Conservation (phyloP, 2,888 invertebrate genomes). For the Perithous albicinctus region DNA sequence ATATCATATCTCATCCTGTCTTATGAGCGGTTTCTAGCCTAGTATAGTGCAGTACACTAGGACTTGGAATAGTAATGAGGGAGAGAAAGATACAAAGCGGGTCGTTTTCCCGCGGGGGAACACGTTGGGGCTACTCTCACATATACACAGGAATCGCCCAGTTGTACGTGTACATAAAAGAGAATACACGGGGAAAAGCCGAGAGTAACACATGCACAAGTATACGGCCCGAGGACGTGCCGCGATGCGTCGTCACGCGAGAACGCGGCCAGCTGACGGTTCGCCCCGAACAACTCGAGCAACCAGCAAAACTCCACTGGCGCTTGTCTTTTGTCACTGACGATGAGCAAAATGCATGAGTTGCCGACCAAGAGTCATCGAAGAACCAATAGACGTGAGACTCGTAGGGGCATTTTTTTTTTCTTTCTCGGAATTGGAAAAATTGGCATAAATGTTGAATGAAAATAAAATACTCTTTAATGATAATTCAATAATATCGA, state of each 20-base stretch:
- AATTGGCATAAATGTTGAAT: neutral
- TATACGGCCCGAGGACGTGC: slow-evolving; percentile 66
- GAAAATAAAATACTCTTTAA: neutral
- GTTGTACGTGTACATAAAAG: slow-evolving; percentile 1
- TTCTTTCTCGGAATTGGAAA: neutral
- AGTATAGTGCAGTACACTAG: slow-evolving; percentile 6
- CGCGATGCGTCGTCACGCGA: slow-evolving; percentile 80
- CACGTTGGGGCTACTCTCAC: slow-evolving; percentile 52
- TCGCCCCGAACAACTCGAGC: slow-evolving; percentile 65
- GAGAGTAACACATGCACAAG: slow-evolving; percentile 8
- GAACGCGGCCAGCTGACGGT: slow-evolving; percentile 80
- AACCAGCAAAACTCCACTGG: slow-evolving; percentile 39
- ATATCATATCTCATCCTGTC: neutral
- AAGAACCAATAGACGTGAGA: neutral
- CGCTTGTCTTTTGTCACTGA: slow-evolving; percentile 39
- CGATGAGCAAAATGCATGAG: slow-evolving; percentile 7
- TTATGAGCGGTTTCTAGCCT: neutral
- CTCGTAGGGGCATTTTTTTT: neutral
- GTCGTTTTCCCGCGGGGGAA: slow-evolving; percentile 71
- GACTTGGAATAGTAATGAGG: slow-evolving; percentile 79
- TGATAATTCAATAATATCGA: neutral
- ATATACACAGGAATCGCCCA: slow-evolving; percentile 14
- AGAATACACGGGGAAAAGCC: neutral
- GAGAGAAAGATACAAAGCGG: slow-evolving; percentile 78
- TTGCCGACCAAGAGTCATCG: neutral